A percentile compares a stretch with the other conserved stretches of the same genome.
phyloP scores from a whole-genome alignment of 2,113 vertebrate genomes.

The Oceanodroma tethys region DNA sequence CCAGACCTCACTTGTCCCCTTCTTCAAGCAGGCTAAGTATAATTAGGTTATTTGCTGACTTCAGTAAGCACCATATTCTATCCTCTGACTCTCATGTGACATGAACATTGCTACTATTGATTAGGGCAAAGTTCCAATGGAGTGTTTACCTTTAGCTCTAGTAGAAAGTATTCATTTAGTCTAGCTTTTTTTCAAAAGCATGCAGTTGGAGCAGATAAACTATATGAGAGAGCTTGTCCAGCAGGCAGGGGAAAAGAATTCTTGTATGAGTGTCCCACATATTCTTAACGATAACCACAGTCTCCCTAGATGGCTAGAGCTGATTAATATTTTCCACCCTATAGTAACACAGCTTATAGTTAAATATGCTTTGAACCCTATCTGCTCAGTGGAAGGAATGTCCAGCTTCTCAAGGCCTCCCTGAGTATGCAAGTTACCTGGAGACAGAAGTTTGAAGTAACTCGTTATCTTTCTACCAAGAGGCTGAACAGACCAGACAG shows the following conservation, averaged over 20 bases:
- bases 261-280: neutral
- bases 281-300: conserved; percentile 30
- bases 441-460: conserved; percentile 4
- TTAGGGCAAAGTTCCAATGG: conserved; percentile 78
- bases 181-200: conserved; percentile 31
- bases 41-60: conserved; percentile 54
- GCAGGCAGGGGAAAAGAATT: neutral
- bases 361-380: conserved; percentile 38
- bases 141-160: conserved; percentile 63
- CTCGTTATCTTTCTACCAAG: neutral
- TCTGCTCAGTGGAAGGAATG: conserved; percentile 29
- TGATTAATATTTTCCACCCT: conserved; percentile 30
- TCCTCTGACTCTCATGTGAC: conserved; percentile 60
- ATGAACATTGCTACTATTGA: conserved; percentile 81
- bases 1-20: conserved; percentile 20
- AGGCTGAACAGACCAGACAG: neutral
- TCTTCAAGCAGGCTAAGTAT: conserved; percentile 39
- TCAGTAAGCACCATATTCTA: conserved; percentile 33
- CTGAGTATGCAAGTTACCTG: neutral
- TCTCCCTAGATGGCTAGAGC: conserved; percentile 10
- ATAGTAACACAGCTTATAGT: neutral
- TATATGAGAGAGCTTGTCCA: neutral
- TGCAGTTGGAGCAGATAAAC: conserved; percentile 7
- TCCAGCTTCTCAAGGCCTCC: conserved; percentile 19
- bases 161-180: conserved; percentile 51